Base-by-base conservation (phyloP, 2,797 vertebrate genomes). In the Varecia variegata region DNA sequence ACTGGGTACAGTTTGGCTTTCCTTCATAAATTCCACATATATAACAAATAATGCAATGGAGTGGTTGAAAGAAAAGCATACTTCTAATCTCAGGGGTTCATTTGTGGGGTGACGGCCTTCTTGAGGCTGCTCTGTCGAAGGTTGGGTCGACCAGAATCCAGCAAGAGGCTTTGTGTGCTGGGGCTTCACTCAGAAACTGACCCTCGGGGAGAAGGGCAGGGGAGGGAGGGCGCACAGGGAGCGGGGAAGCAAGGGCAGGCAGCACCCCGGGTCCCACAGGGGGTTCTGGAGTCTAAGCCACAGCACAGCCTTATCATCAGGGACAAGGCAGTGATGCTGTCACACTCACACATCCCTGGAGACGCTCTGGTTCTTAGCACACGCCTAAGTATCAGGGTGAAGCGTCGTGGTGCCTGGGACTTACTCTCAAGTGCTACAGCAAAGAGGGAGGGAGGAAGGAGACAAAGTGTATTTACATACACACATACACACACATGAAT, bases 141-240 rank as follows among this genome's bases (percentile, higher is more conserved):
- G 11, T 9, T 2, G 2, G 27, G 20, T 12, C 5, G 6, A 12
- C n/a, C 3, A 5, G 7, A 20, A 20, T 1, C 20, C 11, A 2
- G 3, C 2, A 8, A 38, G 27, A 52, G 43, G 58, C 21, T 18
- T 14, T 2, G 0, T 0, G 14, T 3, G 30, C 4, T 3, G 1
- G 43, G 6, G 0, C 9, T 18, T 35, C 20, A 3, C 7, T 11
- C 7, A 25, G 45, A 3, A 9, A 32, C 43, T 11, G 23, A 7
- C 13, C 7, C 14, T 5, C 1, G 2, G 25, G 70, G n/a, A 50
- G 13, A 4, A 5, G 11, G 25, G 21, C 7, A 4, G 2, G 27
- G 21, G 10, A 13, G 13, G 17, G 43, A 45, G 27, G 7, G 10
- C 2, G 21, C 7, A 2, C 3, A 0, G 9, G 77, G 6, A 4